A percentile compares a stretch with the other conserved stretches of the same genome.
Evolutionary conservation across 2,888 invertebrate genomes (phyloP).

Genomic region (Aelia acuminata): DNA sequence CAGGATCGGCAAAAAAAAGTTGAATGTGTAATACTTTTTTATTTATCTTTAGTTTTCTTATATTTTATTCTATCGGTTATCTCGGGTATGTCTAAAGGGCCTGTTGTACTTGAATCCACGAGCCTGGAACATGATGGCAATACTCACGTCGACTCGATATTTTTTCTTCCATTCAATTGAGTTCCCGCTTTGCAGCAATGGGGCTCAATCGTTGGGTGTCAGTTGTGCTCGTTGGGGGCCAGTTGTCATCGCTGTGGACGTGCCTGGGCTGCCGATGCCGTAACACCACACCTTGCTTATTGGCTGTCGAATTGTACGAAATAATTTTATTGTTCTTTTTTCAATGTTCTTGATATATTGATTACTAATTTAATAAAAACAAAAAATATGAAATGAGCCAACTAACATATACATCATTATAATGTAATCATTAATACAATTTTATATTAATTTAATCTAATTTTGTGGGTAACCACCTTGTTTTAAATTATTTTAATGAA

Average conservation of each 20-base stretch:
- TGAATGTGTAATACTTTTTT: no score
- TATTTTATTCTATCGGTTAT: no score
- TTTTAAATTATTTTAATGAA: no score
- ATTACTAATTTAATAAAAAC: no score
- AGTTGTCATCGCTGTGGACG: neutral
- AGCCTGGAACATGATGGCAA: neutral
- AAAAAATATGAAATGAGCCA: no score
- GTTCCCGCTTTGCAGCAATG: conserved; percentile 1
- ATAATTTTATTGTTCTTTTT: neutral
- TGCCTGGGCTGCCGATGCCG: neutral
- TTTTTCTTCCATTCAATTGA: conserved; percentile 31
- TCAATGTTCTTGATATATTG: no score
- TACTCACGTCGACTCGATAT: neutral
- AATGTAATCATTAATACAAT: no score
- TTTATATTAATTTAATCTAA: no score
- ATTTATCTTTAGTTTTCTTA: neutral
- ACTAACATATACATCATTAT: no score
- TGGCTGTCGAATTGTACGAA: neutral
- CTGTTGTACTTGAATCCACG: neutral
- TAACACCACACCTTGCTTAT: neutral
- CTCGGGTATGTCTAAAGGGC: neutral
- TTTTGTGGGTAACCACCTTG: no score
- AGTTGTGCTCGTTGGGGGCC: conserved; percentile 11
- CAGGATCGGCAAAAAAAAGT: no score
- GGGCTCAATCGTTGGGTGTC: conserved; percentile 7